phyloP scores from a whole-genome alignment of 2,113 vertebrate genomes.

The Thamnaconus septentrionalis region DNA sequence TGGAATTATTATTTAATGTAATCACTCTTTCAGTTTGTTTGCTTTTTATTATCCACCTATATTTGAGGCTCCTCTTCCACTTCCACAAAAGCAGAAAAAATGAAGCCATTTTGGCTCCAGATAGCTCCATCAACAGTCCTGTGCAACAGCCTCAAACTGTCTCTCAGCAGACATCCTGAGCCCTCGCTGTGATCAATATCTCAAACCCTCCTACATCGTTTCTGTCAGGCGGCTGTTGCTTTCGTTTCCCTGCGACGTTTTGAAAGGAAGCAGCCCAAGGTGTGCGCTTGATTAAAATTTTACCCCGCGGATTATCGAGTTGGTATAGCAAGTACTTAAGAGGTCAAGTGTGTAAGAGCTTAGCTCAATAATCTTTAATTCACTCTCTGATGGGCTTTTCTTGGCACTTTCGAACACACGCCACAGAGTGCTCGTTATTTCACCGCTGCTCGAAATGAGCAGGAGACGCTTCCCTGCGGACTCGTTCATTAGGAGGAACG shows the following conservation, averaged over 20 bases:
- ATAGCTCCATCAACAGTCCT: background rate
- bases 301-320: slow-evolving; percentile 58
- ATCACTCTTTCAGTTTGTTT: no score
- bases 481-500: no score
- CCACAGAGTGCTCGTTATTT: slow-evolving; percentile 29
- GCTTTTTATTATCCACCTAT: no score
- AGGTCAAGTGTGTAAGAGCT: slow-evolving; percentile 62
- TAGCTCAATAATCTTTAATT: slow-evolving; percentile 69
- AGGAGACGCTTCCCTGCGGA: slow-evolving; percentile 10
- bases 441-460: slow-evolving; percentile 5
- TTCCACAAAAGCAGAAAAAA: no score
- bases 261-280: slow-evolving; percentile 37
- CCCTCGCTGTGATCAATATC: slow-evolving; percentile 7
- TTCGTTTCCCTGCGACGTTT: slow-evolving; percentile 12
- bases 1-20: no score
- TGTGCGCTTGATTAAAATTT: slow-evolving; percentile 58
- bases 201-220: slow-evolving; percentile 2
- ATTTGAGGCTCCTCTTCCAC: no score
- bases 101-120: no score
- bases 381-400: slow-evolving; percentile 55
- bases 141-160: background rate
- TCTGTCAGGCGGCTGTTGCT: slow-evolving; percentile 26
- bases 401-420: slow-evolving; percentile 43
- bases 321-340: slow-evolving; percentile 56
- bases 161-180: slow-evolving; percentile 6